Evolutionary conservation across 2,888 invertebrate species (phyloP), one percentile per base, ranked within the genome.

Genomic region (Melikaiella ostensackeni): DNA sequence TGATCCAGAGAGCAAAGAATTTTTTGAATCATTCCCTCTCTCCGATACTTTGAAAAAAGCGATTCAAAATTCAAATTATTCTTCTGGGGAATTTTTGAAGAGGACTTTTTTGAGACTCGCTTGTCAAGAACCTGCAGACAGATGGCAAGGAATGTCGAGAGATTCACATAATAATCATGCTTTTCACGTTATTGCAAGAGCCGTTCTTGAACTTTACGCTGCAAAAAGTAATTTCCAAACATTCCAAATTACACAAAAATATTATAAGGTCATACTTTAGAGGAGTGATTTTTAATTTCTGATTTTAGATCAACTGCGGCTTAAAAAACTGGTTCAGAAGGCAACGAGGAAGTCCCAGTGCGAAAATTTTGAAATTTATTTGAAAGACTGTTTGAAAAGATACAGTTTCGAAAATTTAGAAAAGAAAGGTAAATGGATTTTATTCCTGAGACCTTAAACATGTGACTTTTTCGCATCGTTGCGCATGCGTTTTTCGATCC

Each of bases 31-130:
- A 90, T 96, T 96, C 88, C 96, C 96, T 0, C 82, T 95, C 2
- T 96, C 96, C 84, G 76, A 84, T 19, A 86, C 89, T 27, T 90
- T 95, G 9, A 93, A 89, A 74, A 74, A 83, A n/a, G 84, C 92
- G 42, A 92, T 91, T 81, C 83, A 87, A 7, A 86, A 86, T 64
- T 66, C 79, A 42, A 73, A 84, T 33, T 86, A 89, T 76, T 88
- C 92, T 27, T 92, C 91, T 0, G 85, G 86, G 35, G 86, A 89
- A 61, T 94, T 94, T 85, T 90, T 96, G 78, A 92, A 90, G 64
- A 91, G 94, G 33, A 94, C 96, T 0, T 96, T 96, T 90, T 89
- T 96, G 86, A 93, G 96, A 83, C 87, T 96, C 77, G 96, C 95
- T 2, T 95, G 95, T 74, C 96, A 96, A 86, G 94, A 95, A 83